phyloP scores from a whole-genome alignment of 2,113 vertebrate species.

The Dasyprocta punctata region DNA sequence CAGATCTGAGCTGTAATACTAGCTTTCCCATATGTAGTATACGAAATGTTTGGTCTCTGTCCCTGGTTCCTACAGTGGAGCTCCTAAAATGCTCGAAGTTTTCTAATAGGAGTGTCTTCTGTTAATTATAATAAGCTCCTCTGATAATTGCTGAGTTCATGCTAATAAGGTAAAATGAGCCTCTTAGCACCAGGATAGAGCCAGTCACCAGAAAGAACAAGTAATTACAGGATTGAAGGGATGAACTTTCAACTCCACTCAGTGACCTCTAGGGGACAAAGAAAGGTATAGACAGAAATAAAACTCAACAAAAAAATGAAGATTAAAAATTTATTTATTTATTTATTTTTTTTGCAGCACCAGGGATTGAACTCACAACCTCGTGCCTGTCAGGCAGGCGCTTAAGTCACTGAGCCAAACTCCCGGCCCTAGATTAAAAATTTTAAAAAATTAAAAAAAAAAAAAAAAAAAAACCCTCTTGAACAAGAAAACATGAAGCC shows the following conservation, averaged over 20 bases:
- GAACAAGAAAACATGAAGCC: not conserved
- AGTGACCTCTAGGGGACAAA: not conserved
- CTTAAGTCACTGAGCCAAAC: too few relatives aligned
- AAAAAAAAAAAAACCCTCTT: not conserved
- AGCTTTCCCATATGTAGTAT: too few relatives aligned
- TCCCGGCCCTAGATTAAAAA: too few relatives aligned
- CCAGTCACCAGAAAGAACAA: not conserved
- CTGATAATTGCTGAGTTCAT: not conserved
- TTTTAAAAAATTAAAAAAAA: too few relatives aligned
- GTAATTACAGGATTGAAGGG: not conserved
- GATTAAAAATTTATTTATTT: too few relatives aligned
- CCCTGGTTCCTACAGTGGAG: not conserved
- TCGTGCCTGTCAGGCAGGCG: too few relatives aligned
- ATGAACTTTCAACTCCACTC: not conserved
- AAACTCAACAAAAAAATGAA: not conserved
- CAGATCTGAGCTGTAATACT: not conserved
- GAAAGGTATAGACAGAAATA: not conserved
- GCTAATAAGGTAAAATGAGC: not conserved
- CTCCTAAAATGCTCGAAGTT: not conserved
- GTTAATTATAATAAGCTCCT: not conserved
- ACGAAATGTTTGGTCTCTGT: not conserved
- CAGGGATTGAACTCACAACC: too few relatives aligned
- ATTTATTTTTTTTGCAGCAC: too few relatives aligned
- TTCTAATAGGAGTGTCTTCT: not conserved
- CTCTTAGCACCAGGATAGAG: not conserved